phyloP scores from a whole-genome alignment of 2,113 vertebrate species.

The Menidia beryllina region DNA sequence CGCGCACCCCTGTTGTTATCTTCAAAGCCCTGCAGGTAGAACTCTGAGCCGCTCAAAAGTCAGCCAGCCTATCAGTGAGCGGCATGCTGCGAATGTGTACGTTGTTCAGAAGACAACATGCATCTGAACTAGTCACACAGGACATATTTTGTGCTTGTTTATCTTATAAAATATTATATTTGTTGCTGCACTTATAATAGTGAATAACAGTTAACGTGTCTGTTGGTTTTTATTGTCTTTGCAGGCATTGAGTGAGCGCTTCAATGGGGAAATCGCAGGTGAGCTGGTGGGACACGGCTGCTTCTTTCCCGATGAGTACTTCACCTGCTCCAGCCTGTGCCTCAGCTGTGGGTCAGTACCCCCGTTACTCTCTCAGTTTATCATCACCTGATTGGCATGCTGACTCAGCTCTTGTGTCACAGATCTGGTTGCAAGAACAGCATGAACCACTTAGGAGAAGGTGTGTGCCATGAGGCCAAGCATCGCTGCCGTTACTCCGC shows the following conservation, averaged over 20 bases:
- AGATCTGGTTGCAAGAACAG: constrained; percentile 97
- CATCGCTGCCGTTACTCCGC: constrained; percentile 95
- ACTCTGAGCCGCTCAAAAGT: neutral
- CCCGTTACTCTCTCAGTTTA: neutral
- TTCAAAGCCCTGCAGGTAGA: constrained; percentile 93
- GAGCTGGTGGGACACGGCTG: constrained; percentile 94
- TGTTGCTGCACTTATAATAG: too few relatives aligned
- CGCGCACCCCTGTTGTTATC: constrained; percentile 90
- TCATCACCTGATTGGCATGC: neutral
- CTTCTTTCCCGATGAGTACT: constrained; percentile 99
- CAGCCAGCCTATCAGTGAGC: neutral
- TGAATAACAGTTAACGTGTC: neutral
- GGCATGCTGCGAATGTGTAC: neutral
- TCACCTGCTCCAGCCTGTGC: constrained; percentile 94
- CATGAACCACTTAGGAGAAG: constrained; percentile 96
- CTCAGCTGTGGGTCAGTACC: constrained; percentile 96
- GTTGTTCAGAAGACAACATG: neutral
- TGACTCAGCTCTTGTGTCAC: neutral
- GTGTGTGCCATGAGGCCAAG: constrained; percentile 89
- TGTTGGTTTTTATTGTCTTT: constrained; percentile 13
- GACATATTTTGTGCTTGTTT: neutral
- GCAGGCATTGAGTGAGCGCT: constrained; percentile 96
- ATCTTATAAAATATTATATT: neutral
- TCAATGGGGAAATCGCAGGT: constrained; percentile 95
- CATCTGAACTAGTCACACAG: neutral